A percentile compares a stretch with the other conserved stretches of the same genome.
These are phyloP conservation scores for Odontomachus brunneus DNA, from an alignment of 1,140 invertebrate species.

Conservation along the genomic window DNA sequence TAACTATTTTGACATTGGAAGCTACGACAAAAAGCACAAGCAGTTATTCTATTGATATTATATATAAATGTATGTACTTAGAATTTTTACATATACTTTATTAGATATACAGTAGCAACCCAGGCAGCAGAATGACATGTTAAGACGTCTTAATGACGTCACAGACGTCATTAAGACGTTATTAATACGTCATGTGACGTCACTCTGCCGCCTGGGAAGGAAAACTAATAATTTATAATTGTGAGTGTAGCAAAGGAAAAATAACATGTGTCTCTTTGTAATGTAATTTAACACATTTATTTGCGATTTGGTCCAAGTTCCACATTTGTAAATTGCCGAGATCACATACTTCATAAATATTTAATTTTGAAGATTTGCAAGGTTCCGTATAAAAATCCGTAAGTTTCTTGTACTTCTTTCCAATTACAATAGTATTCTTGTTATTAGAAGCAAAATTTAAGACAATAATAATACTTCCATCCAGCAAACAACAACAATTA, in stretches of 20 bases:
- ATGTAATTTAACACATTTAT: constrained; percentile 35
- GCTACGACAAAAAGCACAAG: too few relatives aligned
- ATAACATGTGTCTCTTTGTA: not conserved
- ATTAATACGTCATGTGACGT: too few relatives aligned
- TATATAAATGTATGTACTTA: too few relatives aligned
- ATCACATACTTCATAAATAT: not conserved
- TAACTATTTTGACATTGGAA: too few relatives aligned
- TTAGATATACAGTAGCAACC: too few relatives aligned
- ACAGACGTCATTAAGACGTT: too few relatives aligned
- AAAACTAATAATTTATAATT: constrained; percentile 16
- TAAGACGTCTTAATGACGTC: too few relatives aligned
- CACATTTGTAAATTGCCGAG: not conserved
- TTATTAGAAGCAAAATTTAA: constrained; percentile 20
- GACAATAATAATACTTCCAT: constrained; percentile 21
- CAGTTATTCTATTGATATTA: too few relatives aligned
- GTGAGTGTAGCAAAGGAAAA: constrained; percentile 15
- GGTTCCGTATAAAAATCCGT: constrained; percentile 22
- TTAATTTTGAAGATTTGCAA: constrained; percentile 11
- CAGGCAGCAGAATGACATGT: too few relatives aligned
- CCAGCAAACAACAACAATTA: not conserved
- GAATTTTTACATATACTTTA: too few relatives aligned
- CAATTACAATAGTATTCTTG: not conserved
- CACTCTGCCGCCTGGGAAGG: too few relatives aligned
- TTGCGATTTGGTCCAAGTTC: constrained; percentile 5
- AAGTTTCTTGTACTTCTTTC: not conserved